Conservation (phyloP, 53 echinoderm and acorn worm species). For the Actinopyga echinites region DNA sequence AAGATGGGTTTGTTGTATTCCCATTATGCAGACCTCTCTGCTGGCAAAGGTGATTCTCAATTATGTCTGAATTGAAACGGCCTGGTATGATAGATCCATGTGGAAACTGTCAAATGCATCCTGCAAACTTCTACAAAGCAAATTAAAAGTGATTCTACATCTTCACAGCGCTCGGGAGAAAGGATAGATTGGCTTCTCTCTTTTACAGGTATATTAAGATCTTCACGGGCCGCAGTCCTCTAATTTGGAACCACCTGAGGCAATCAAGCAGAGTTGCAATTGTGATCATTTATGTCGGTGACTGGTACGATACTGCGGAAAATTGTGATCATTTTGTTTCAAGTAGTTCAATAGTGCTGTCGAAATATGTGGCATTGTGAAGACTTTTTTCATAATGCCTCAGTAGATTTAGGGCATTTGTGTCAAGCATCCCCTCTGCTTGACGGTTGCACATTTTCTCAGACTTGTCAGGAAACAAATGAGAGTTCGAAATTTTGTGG, state of each 20-base stretch:
- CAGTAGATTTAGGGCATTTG: slow-evolving; percentile 21
- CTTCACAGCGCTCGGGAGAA: slow-evolving; percentile 28
- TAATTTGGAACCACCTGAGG: not conserved
- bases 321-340: not conserved
- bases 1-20: slow-evolving; percentile 25
- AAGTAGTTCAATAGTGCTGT: slow-evolving; percentile 27
- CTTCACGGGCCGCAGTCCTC: not conserved
- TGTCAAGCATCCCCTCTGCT: slow-evolving; percentile 23
- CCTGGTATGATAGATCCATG: slow-evolving; percentile 1
- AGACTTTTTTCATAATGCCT: not conserved
- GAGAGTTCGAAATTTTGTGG: not conserved
- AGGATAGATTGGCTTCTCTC: slow-evolving; percentile 1
- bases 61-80: slow-evolving; percentile 19
- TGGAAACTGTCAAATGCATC: slow-evolving; percentile 2
- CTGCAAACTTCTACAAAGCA: slow-evolving; percentile 13
- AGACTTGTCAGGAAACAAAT: slow-evolving; percentile 1
- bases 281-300: not conserved
- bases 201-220: not conserved
- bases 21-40: slow-evolving; percentile 14
- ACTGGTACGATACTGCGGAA: not conserved
- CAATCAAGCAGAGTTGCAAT: not conserved
- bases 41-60: slow-evolving; percentile 20
- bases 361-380: not conserved
- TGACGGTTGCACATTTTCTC: slow-evolving; percentile 47
- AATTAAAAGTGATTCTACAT: not conserved